phyloP scores from a whole-genome alignment of 2,797 vertebrate species.

The Aldrovandia affinis region DNA sequence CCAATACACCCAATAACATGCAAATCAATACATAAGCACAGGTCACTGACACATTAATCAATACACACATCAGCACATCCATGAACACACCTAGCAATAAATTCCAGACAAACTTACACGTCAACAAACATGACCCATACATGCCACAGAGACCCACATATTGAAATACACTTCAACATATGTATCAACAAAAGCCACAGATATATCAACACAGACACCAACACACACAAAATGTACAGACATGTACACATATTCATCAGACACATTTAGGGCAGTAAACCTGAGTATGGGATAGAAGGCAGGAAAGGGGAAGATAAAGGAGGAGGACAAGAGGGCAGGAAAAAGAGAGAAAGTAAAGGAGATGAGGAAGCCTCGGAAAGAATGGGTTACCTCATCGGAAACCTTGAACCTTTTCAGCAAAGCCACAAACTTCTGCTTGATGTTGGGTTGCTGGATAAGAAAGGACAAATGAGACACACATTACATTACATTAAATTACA shows the following conservation, averaged over 20 bases:
- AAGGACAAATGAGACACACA: slow-evolving; percentile 35
- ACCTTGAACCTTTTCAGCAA: slow-evolving; percentile 86
- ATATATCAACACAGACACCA: neutral
- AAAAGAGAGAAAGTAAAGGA: neutral
- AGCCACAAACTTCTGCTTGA: slow-evolving; percentile 88
- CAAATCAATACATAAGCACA: neutral
- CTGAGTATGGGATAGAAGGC: neutral
- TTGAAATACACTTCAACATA: neutral
- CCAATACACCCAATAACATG: neutral
- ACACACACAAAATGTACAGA: neutral
- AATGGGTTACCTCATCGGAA: slow-evolving; percentile 78
- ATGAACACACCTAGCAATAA: no score
- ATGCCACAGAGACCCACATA: neutral
- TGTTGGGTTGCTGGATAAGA: slow-evolving; percentile 78
- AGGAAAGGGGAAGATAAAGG: neutral
- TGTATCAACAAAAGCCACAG: neutral
- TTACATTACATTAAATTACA: no score
- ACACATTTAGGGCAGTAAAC: neutral
- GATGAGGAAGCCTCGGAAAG: neutral
- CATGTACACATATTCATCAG: neutral
- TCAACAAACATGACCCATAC: neutral
- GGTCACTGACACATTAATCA: neutral
- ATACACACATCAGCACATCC: neutral
- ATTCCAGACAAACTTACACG: no score
- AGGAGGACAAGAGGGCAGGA: neutral